These are phyloP conservation scores for Todiramphus chloris DNA, from an alignment of 2,113 vertebrate species.

Conservation along the genomic window DNA sequence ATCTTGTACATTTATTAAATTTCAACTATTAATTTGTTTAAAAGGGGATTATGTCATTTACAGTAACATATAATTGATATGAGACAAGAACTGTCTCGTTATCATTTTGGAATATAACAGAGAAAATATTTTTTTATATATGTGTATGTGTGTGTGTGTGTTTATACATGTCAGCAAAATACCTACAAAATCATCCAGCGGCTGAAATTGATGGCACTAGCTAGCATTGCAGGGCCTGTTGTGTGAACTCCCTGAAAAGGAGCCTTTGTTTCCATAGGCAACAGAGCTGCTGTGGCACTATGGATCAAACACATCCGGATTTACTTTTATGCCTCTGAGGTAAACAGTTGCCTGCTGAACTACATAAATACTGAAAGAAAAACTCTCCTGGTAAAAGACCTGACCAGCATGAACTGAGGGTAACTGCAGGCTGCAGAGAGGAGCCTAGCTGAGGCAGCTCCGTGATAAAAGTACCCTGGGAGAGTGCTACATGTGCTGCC, in stretches of 20 bases:
- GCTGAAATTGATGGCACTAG: constrained; percentile 9
- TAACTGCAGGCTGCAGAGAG: constrained; percentile 27
- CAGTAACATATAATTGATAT: background rate
- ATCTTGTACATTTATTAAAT: background rate
- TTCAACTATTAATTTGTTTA: background rate
- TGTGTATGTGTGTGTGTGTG: background rate
- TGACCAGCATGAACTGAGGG: constrained; percentile 55
- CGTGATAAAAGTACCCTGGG: background rate
- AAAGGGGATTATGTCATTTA: background rate
- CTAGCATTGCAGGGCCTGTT: background rate
- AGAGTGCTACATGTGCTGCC: background rate
- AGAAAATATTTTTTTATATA: background rate
- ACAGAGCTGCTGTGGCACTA: constrained; percentile 25
- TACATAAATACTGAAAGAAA: constrained; percentile 66
- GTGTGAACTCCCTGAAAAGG: constrained; percentile 19
- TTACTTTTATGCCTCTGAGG: constrained; percentile 66
- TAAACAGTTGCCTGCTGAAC: constrained; percentile 68
- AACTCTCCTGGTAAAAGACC: constrained; percentile 54
- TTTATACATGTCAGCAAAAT: background rate
- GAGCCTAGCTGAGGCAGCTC: background rate
- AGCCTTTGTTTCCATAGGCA: constrained; percentile 74
- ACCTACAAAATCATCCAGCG: background rate
- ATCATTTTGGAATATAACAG: background rate
- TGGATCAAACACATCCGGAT: constrained; percentile 48
- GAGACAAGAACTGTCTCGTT: background rate